phyloP scores from a whole-genome alignment of 2,888 invertebrate species.

The Sicus ferrugineus region DNA sequence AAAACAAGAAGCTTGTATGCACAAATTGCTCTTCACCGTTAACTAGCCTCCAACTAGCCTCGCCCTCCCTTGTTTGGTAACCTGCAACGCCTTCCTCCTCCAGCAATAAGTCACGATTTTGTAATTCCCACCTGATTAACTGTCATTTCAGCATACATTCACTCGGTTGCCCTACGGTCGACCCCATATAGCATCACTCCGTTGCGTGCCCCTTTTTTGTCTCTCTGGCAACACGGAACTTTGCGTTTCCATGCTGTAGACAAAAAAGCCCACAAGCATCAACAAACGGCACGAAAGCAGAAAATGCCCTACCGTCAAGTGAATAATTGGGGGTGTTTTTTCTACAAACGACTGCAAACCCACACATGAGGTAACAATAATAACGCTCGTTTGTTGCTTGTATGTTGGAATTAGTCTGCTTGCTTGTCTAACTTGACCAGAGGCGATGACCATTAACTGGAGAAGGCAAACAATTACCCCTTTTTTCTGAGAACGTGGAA shows the following conservation, averaged over 20 bases:
- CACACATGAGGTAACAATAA: too few species aligned
- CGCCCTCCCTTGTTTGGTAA: too few species aligned
- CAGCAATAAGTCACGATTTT: conserved; percentile 13
- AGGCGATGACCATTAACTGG: too few species aligned
- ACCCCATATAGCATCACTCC: not conserved
- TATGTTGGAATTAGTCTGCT: not conserved
- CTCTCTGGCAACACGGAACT: not conserved
- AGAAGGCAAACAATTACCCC: not conserved
- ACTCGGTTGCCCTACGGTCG: not conserved
- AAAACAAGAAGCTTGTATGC: too few species aligned
- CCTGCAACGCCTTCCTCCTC: too few species aligned
- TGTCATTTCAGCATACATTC: not conserved
- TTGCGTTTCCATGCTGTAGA: not conserved
- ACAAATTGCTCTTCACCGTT: too few species aligned
- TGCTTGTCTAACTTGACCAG: not conserved
- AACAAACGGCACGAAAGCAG: not conserved
- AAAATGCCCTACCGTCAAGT: not conserved
- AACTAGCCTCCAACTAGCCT: too few species aligned
- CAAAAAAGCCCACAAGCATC: not conserved
- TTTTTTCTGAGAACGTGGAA: not conserved
- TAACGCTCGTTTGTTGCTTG: not conserved
- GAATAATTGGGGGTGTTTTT: not conserved
- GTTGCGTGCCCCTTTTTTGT: not conserved
- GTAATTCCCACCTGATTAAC: not conserved
- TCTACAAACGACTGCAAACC: not conserved